Conservation (phyloP, 2,888 invertebrate genomes). For the Trilocha varians region DNA sequence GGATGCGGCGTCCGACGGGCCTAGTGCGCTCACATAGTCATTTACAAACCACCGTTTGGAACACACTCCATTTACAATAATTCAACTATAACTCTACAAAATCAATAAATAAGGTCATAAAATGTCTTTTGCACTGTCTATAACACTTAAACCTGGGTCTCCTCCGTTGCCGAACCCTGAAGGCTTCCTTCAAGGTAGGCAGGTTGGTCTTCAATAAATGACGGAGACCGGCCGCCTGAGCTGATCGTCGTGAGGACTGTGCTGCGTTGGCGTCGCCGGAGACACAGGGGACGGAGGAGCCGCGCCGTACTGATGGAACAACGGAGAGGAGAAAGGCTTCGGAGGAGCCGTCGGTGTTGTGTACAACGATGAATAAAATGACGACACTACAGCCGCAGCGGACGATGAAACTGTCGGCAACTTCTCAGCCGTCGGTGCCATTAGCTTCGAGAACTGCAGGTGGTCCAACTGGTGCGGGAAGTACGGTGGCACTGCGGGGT, state of each 20-base stretch:
- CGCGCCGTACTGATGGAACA: constrained; percentile 68
- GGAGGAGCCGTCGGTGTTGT: constrained; percentile 67
- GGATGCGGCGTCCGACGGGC: constrained; percentile 26
- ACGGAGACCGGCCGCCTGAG: constrained; percentile 81
- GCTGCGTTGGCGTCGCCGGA: constrained; percentile 57
- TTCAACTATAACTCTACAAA: constrained; percentile 41
- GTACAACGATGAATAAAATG: constrained; percentile 80
- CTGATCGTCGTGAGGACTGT: constrained; percentile 72
- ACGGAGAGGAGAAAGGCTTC: constrained; percentile 67
- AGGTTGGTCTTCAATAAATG: constrained; percentile 76
- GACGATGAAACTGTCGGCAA: constrained; percentile 60
- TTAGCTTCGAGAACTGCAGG: constrained; percentile 76
- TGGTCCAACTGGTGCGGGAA: constrained; percentile 84
- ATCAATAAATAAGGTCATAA: constrained; percentile 57
- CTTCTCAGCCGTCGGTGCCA: constrained; percentile 62
- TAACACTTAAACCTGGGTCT: constrained; percentile 23
- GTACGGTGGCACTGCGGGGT: constrained; percentile 80
- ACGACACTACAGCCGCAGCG: constrained; percentile 76
- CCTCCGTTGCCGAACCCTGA: constrained; percentile 38
- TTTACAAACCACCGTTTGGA: constrained; percentile 60
- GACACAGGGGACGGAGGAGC: constrained; percentile 61
- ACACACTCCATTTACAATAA: constrained; percentile 33
- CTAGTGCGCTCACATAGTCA: constrained; percentile 41
- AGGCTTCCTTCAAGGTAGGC: constrained; percentile 53
- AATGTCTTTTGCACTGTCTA: constrained; percentile 40